Base-by-base conservation (phyloP, 2,113 vertebrate genomes). In the Xiphophorus maculatus region DNA sequence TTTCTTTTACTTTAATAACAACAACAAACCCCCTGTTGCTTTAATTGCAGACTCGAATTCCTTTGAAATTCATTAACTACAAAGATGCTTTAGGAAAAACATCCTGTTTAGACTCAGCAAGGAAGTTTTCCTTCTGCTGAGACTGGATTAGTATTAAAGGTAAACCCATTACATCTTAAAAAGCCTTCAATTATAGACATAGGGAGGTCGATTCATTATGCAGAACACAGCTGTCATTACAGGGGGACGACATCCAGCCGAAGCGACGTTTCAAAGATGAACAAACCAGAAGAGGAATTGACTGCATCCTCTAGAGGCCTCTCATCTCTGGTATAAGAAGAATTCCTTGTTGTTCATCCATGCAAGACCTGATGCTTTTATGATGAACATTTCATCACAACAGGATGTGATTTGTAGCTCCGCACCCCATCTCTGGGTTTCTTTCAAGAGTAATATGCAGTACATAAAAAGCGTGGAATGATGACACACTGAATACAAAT, bases 111-210 rank as follows among this genome's bases (percentile, higher is more conserved):
- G 29, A 13, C 33, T 42, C 19, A 58, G 42, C 28, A 35, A 33
- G 68, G 7, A 74, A 14, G 13, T 33, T 74, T 77, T 51, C 63
- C 63, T 30, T 77, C 32, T 68, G 29, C 51, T 60, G 19, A 82
- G 32, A 74, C 27, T 37, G 10, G 71, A 63, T 78, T 32, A 72
- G 44, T 17, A 32, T 76, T 73, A 81, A 73, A 62, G 81, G n/a
- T 77, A 86, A 88, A 85, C 15, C 33, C 66, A 86, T 87, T 82
- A 84, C 22, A 61, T 71, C n/a, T 28, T 9, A 10, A 82, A n/a
- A 66, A 69, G 75, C 85, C 75, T 58, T 86, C 30, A 76, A 86
- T 88, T 74, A 88, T 75, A 65, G 69, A 88, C 69, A 44, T 28
- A 44, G 25, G 22, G 5, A 17, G 69, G 69, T 84, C 44, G 0